Percentiles rank a stretch among this genome's conserved stretches.
phyloP scores from a whole-genome alignment of 2,113 vertebrate genomes.

The Python bivittatus region DNA sequence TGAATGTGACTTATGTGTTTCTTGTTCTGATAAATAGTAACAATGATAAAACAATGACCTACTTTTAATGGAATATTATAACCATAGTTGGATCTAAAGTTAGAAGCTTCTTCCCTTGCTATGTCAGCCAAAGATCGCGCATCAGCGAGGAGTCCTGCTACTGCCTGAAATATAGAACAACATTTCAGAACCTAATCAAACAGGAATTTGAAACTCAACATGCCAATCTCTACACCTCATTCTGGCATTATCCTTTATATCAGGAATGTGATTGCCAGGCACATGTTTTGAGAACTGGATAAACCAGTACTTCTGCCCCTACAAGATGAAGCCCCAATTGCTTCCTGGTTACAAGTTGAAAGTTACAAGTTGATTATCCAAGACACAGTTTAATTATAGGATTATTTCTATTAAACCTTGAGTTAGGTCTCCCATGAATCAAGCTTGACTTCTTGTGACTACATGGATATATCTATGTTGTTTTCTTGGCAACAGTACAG shows the following conservation, averaged over 20 bases:
- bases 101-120: constrained; percentile 94
- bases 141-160: constrained; percentile 93
- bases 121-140: constrained; percentile 94
- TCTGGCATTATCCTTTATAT: not conserved
- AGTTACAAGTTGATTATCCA: not conserved
- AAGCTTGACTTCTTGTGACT: not conserved
- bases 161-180: constrained; percentile 77
- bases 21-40: not conserved
- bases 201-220: not conserved
- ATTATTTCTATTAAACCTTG: not conserved
- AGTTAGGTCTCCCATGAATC: not conserved
- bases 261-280: not conserved
- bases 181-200: not conserved
- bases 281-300: not conserved
- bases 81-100: constrained; percentile 95
- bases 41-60: constrained; percentile 27
- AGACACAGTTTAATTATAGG: not conserved
- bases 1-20: not conserved
- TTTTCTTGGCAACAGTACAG: not conserved
- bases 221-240: not conserved
- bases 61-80: constrained; percentile 97
- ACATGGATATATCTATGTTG: not conserved
- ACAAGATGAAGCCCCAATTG: not conserved
- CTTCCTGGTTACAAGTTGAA: constrained; percentile 5
- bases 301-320: not conserved